Conservation (phyloP, 2,888 invertebrate genomes). For the Drosophila subsilvestris region DNA sequence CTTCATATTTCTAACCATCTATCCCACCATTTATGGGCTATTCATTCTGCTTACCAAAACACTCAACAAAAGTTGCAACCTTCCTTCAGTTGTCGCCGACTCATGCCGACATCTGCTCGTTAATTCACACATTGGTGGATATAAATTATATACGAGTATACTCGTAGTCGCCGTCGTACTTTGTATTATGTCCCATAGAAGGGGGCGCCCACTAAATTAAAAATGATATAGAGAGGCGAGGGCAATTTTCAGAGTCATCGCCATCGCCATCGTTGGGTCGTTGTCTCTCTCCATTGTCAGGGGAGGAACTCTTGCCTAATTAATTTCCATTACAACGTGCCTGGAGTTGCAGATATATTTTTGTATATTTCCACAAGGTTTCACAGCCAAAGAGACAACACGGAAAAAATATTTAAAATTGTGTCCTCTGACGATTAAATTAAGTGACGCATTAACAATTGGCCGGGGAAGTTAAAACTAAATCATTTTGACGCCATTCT, state of each 20-base stretch:
- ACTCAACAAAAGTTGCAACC: neutral
- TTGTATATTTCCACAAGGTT: neutral
- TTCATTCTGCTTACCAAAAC: neutral
- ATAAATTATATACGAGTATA: slow-evolving; percentile 57
- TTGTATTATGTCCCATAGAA: slow-evolving; percentile 47
- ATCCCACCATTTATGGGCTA: neutral
- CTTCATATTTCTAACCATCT: neutral
- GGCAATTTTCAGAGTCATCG: slow-evolving; percentile 48
- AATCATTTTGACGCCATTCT: slow-evolving; percentile 81
- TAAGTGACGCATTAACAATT: slow-evolving; percentile 72
- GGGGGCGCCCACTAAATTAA: slow-evolving; percentile 80
- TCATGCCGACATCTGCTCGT: slow-evolving; percentile 45
- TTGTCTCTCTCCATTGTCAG: slow-evolving; percentile 21
- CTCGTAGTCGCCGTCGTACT: neutral
- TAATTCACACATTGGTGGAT: slow-evolving; percentile 65
- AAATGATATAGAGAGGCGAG: slow-evolving; percentile 70
- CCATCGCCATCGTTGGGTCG: neutral
- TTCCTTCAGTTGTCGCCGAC: slow-evolving; percentile 18
- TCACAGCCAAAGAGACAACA: slow-evolving; percentile 22
- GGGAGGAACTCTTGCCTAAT: slow-evolving; percentile 74
- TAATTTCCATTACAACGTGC: slow-evolving; percentile 81
- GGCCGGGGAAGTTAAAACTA: slow-evolving; percentile 56
- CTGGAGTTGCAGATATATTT: slow-evolving; percentile 68
- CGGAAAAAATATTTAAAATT: neutral
- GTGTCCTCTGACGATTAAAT: slow-evolving; percentile 58